These are phyloP conservation scores for Sander lucioperca DNA, from an alignment of 2,113 vertebrate species.

Conservation along the genomic window DNA sequence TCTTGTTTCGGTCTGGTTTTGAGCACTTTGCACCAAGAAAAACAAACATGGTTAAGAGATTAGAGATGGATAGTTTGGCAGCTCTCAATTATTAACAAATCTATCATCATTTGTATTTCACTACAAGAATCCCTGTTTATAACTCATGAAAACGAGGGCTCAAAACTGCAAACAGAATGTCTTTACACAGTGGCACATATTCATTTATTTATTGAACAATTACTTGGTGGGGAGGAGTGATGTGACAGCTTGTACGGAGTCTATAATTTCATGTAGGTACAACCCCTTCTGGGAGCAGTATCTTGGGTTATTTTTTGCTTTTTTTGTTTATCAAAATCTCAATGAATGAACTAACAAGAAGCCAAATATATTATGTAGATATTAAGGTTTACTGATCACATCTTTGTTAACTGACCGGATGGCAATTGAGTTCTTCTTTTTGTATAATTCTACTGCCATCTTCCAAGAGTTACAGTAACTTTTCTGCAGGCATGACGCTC, in stretches of 20 bases:
- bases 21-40: constrained; percentile 53
- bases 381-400: constrained; percentile 75
- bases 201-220: constrained; percentile 85
- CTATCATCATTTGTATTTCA: constrained; percentile 15
- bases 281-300: constrained; percentile 69
- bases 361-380: constrained; percentile 85
- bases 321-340: constrained; percentile 60
- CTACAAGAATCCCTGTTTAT: constrained; percentile 15
- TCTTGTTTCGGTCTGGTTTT: constrained; percentile 62
- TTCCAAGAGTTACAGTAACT: constrained; percentile 68
- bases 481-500: constrained; percentile 77
- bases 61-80: constrained; percentile 41
- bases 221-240: constrained; percentile 73
- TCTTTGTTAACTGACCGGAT: constrained; percentile 65
- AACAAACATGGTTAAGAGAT: not conserved
- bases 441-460: constrained; percentile 83
- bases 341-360: constrained; percentile 83
- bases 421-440: constrained; percentile 69
- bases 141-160: constrained; percentile 42
- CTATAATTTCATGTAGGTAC: constrained; percentile 64
- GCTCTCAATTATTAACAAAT: constrained; percentile 50
- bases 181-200: constrained; percentile 72
- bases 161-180: constrained; percentile 68
- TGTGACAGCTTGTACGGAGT: constrained; percentile 78
- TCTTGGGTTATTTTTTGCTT: constrained; percentile 58